Evolutionary conservation across 2,113 vertebrate species (phyloP).

Genomic region (Melanerpes aurifrons): DNA sequence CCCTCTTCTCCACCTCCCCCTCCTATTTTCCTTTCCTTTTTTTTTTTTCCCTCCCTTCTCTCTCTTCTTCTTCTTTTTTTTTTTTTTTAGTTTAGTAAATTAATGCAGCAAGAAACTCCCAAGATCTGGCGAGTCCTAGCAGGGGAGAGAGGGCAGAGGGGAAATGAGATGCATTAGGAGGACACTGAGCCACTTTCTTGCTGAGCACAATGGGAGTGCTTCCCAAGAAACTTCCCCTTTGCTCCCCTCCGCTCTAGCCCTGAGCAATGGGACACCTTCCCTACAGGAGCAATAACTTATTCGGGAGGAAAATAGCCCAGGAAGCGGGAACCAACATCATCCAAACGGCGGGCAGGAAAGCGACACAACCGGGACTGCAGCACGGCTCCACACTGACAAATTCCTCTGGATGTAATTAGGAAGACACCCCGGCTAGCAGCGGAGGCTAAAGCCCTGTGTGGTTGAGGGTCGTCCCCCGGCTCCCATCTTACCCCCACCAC

Average conservation of each 20-base stretch:
- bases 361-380: slow-evolving; percentile 72
- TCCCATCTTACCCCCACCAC: background rate
- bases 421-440: slow-evolving; percentile 40
- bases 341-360: slow-evolving; percentile 68
- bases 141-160: slow-evolving; percentile 75
- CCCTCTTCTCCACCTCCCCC: slow-evolving; percentile 8
- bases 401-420: slow-evolving; percentile 79
- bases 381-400: slow-evolving; percentile 69
- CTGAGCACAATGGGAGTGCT: slow-evolving; percentile 68
- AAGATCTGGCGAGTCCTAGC: slow-evolving; percentile 73
- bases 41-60: background rate
- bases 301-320: slow-evolving; percentile 76
- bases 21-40: background rate
- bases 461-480: background rate
- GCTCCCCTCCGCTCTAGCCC: slow-evolving; percentile 76
- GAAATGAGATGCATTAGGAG: slow-evolving; percentile 67
- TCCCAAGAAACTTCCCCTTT: slow-evolving; percentile 80
- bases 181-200: slow-evolving; percentile 60
- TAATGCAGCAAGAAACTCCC: slow-evolving; percentile 95
- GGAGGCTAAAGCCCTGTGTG: slow-evolving; percentile 41
- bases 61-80: background rate
- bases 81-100: slow-evolving; percentile 94
- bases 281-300: slow-evolving; percentile 84
- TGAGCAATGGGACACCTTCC: slow-evolving; percentile 91
- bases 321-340: slow-evolving; percentile 78